These are phyloP conservation scores for Phyllostomus discolor DNA, from an alignment of 2,113 vertebrate species.

Conservation along the genomic window DNA sequence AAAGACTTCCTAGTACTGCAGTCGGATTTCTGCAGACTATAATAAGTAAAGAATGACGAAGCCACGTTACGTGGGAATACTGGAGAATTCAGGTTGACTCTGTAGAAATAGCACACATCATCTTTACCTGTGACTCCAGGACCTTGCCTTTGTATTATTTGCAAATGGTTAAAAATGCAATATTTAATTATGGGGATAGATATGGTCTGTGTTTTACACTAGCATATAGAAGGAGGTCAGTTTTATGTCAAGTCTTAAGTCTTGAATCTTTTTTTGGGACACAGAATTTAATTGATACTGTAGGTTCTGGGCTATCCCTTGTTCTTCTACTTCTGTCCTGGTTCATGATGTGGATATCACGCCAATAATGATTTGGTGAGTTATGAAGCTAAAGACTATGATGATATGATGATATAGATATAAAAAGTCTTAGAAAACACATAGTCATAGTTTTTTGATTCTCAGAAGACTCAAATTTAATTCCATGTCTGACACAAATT, in stretches of 20 bases:
- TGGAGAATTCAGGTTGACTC: neutral
- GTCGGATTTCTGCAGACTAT: neutral
- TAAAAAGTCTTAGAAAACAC: neutral
- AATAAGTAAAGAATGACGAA: neutral
- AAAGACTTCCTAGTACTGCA: neutral
- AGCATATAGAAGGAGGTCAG: neutral
- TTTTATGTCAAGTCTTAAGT: neutral
- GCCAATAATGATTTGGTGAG: neutral
- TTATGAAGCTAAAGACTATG: neutral
- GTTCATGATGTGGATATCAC: neutral
- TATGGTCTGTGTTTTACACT: neutral
- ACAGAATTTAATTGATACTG: neutral
- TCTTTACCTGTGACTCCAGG: neutral
- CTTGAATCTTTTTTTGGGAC: neutral
- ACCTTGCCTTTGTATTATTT: neutral
- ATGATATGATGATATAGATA: neutral
- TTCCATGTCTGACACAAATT: neutral
- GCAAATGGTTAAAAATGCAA: neutral
- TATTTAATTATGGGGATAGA: neutral
- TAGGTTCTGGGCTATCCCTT: too few species aligned
- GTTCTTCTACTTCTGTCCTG: neutral
- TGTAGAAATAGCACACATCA: neutral
- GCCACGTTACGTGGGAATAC: neutral
- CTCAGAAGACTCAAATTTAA: neutral
- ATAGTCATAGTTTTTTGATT: neutral